Percentiles rank a stretch among this genome's conserved stretches.
These are phyloP conservation scores for Centropus unirufus DNA, from an alignment of 2,113 vertebrate species.

Conservation along the genomic window DNA sequence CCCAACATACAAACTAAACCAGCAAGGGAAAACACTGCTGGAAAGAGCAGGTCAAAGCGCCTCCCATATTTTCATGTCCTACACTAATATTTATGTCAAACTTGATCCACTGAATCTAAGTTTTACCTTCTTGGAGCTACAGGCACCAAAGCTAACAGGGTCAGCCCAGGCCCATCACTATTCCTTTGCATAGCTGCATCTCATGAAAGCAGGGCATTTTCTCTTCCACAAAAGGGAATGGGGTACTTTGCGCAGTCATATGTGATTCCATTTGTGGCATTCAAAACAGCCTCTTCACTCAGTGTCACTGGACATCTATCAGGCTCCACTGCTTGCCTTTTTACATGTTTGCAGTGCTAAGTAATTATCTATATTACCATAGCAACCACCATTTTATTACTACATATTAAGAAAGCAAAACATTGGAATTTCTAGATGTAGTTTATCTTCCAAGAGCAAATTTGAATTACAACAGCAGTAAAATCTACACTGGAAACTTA, in stretches of 20 bases:
- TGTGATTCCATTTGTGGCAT: rapidly evolving
- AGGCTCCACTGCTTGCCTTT: not conserved
- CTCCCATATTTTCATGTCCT: not conserved
- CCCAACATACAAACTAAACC: not conserved
- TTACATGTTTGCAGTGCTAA: not conserved
- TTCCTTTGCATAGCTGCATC: rapidly evolving
- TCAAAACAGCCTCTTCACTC: not conserved
- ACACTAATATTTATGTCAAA: not conserved
- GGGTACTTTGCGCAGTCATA: not conserved
- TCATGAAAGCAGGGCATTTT: not conserved
- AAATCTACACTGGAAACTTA: not conserved
- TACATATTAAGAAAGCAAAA: not conserved
- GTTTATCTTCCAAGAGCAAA: not conserved
- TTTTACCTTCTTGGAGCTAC: not conserved
- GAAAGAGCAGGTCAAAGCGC: not conserved
- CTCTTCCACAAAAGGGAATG: not conserved
- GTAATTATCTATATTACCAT: not conserved
- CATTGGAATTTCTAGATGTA: not conserved
- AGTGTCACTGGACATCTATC: not conserved
- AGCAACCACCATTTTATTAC: not conserved
- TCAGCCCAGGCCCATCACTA: not conserved
- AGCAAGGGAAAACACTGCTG: not conserved
- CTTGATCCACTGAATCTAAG: not conserved
- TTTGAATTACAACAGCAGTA: not conserved
- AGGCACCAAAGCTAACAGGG: not conserved